Evolutionary conservation across 2,888 invertebrate species (phyloP).

Genomic region (Aquatica leii): DNA sequence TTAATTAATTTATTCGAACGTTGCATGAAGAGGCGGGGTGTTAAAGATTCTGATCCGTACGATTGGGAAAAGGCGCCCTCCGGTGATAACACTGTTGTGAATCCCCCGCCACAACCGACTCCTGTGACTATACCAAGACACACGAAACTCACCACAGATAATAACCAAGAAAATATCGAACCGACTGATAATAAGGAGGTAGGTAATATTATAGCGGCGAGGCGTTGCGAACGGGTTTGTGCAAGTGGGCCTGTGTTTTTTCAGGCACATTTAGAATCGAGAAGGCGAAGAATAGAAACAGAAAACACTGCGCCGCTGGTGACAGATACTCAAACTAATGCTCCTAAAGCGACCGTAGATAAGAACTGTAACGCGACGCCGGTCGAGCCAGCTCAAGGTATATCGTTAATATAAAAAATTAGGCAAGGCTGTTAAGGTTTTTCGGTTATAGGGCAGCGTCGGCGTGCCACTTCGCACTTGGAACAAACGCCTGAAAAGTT

Average conservation of each 20-base stretch:
- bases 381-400: conserved; percentile 54
- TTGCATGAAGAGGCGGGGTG: conserved; percentile 92
- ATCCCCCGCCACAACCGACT: conserved; percentile 49
- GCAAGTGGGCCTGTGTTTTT: background rate
- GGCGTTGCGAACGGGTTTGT: background rate
- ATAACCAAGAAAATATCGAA: conserved; percentile 75
- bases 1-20: conserved; percentile 86
- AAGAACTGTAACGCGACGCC: conserved; percentile 76
- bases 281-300: conserved; percentile 67
- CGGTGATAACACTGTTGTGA: conserved; percentile 51
- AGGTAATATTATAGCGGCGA: background rate
- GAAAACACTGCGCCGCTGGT: conserved; percentile 69
- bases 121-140: conserved; percentile 53
- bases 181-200: conserved; percentile 70
- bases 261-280: conserved; percentile 63
- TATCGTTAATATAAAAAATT: conserved; percentile 3
- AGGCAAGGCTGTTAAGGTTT: too few species aligned
- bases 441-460: conserved; percentile 54
- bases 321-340: conserved; percentile 68
- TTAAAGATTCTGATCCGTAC: conserved; percentile 89
- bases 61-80: conserved; percentile 87
- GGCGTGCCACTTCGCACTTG: conserved; percentile 58
- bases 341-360: conserved; percentile 62
- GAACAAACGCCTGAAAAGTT: conserved; percentile 60
- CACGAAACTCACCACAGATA: conserved; percentile 62